Evolutionary conservation across 64 coral and sea anemone species (phyloP), one percentile per base, ranked within the genome.

Genomic region (Hydrozoanthus tunicans): DNA sequence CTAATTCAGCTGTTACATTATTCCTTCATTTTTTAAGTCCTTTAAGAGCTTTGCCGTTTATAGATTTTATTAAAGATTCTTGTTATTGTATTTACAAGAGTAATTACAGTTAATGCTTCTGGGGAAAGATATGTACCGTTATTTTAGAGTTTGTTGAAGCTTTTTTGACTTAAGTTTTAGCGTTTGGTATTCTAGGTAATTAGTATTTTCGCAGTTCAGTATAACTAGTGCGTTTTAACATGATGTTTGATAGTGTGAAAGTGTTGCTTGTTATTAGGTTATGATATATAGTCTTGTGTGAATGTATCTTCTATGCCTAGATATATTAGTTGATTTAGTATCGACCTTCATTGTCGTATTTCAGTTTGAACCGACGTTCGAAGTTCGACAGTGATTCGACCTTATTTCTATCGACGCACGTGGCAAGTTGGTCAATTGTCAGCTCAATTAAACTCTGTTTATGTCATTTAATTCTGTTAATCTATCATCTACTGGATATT

Each of bases 401-500:
- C 15, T 25, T 26, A 82, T 82, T 61, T 82, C 80, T 26, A 82
- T 82, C 80, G 62, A 63, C 80, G 80, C 80, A 82, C 80, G 80
- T 82, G 80, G 80, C 80, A 82, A 23, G 58, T 82, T 82, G n/a
- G 80, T 62, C 58, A 82, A 59, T 82, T 20, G 12, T 61, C 78
- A 80, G 78, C 78, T 80, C 78, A 80, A 80, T 56, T 58, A 13
- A 57, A 80, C 78, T 80, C 78, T 80, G 78, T 80, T 80, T 79
- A 79, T 32, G 77, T 32, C 25, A 79, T 79, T 51, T 20, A 79
- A 79, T 5, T 79, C 26, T 79, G 77, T 56, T 43, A 80, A 80
- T 80, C 20, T 80, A 80, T 80, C n/a, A 80, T 80, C 78, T 80
- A 80, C 78, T 80, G 78, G 78, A 51, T 80, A 80, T 80, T 56